A percentile compares a stretch with the other conserved stretches of the same genome.
These are phyloP conservation scores for Drosophila aldrichi DNA, from an alignment of 2,888 invertebrate genomes.

Conservation along the genomic window DNA sequence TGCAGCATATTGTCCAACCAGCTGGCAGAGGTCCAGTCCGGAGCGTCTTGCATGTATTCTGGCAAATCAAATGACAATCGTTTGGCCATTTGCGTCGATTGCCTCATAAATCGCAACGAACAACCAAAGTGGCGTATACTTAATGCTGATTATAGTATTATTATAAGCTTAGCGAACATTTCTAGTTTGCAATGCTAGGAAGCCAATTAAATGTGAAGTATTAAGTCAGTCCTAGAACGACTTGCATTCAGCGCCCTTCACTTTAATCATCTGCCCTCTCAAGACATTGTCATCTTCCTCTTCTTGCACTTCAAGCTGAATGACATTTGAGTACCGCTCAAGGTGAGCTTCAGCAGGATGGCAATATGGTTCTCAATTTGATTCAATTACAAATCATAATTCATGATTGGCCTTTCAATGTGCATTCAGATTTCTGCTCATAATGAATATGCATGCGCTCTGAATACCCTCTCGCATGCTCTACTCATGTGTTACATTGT, in stretches of 20 bases:
- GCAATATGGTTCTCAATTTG: conserved; percentile 35
- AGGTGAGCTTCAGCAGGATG: conserved; percentile 19
- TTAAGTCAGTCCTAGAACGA: neutral
- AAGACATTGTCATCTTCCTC: neutral
- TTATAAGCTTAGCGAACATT: conserved; percentile 21
- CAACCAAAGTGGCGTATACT: conserved; percentile 44
- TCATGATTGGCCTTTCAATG: conserved; percentile 63
- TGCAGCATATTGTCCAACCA: conserved; percentile 50
- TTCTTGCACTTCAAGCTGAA: conserved; percentile 14
- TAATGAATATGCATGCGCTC: conserved; percentile 62
- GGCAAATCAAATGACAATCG: conserved; percentile 71
- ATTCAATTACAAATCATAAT: conserved; percentile 77
- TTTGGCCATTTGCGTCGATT: conserved; percentile 47
- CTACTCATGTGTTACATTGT: conserved; percentile 26
- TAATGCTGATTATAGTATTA: conserved; percentile 63
- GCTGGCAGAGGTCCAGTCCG: conserved; percentile 67
- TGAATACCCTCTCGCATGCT: conserved; percentile 11
- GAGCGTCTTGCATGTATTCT: conserved; percentile 43
- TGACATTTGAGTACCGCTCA: conserved; percentile 29
- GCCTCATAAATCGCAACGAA: conserved; percentile 61
- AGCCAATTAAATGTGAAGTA: neutral
- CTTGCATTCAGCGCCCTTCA: neutral
- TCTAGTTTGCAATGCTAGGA: neutral
- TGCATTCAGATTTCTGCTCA: conserved; percentile 40
- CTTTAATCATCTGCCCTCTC: neutral